A percentile compares a stretch with the other conserved stretches of the same genome.
These are phyloP conservation scores for Gopherus evgoodei DNA, from an alignment of 2,113 vertebrate genomes.

Conservation along the genomic window DNA sequence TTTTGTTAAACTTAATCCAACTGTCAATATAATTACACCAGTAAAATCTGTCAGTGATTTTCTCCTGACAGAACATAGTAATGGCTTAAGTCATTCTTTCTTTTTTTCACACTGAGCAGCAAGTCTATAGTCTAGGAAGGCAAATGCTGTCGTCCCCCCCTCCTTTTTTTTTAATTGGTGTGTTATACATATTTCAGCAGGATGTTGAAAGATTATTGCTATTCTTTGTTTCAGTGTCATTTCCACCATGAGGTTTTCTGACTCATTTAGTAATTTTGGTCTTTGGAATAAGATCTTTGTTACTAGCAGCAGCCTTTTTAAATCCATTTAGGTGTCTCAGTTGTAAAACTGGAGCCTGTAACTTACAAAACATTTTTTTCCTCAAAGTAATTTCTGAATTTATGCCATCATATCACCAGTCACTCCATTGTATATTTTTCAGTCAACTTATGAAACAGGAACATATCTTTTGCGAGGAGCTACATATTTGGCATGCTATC, in stretches of 20 bases:
- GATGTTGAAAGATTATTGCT: background rate
- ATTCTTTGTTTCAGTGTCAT: background rate
- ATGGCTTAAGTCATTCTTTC: background rate
- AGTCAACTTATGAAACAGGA: background rate
- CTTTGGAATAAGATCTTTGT: background rate
- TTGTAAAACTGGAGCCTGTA: background rate
- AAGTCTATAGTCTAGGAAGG: background rate
- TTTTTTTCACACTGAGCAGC: background rate
- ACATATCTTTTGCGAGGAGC: background rate
- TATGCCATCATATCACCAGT: background rate
- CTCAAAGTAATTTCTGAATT: background rate
- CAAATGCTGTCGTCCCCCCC: background rate
- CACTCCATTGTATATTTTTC: background rate
- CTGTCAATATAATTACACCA: background rate
- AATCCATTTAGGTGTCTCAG: background rate
- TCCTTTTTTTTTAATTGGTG: accelerated
- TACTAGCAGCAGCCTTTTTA: background rate
- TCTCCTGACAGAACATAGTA: background rate
- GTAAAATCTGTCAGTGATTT: background rate
- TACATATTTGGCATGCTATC: background rate
- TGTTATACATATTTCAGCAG: background rate
- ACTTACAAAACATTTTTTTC: background rate
- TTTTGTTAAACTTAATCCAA: constrained; percentile 39
- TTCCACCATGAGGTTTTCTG: constrained; percentile 6
- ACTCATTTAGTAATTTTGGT: background rate